Evolutionary conservation across 64 coral and sea anemone genomes (phyloP).

Genomic region (Pocillopora verrucosa): DNA sequence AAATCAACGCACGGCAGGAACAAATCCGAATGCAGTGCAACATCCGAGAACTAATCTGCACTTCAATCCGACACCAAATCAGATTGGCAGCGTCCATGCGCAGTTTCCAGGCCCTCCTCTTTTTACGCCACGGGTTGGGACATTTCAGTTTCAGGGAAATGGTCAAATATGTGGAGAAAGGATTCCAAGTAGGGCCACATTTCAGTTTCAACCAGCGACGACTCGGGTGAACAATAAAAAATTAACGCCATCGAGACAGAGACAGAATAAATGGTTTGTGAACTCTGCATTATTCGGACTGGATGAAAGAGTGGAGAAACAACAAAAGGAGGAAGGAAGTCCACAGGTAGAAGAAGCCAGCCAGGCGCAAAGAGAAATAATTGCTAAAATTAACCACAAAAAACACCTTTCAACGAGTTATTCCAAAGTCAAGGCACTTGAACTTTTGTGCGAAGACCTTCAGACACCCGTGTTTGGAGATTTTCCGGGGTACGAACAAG

Average conservation of each 20-base stretch:
- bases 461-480: slow-evolving; percentile 25
- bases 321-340: not conserved
- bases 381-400: not conserved
- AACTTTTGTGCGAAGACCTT: not conserved
- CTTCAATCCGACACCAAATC: not conserved
- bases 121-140: not conserved
- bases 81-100: not conserved
- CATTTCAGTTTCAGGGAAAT: not conserved
- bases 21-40: not conserved
- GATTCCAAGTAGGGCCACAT: not conserved
- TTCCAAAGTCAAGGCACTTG: not conserved
- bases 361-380: not conserved
- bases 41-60: not conserved
- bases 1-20: not conserved
- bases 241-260: not conserved
- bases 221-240: not conserved
- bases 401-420: slow-evolving; percentile 11
- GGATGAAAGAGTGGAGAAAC: not conserved
- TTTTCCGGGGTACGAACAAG: not conserved
- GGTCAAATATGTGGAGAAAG: not conserved
- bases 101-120: not conserved
- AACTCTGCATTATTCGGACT: not conserved
- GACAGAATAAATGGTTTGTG: not conserved
- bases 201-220: not conserved
- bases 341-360: not conserved